phyloP scores from a whole-genome alignment of 2,113 vertebrate genomes.

The Blennius ocellaris region DNA sequence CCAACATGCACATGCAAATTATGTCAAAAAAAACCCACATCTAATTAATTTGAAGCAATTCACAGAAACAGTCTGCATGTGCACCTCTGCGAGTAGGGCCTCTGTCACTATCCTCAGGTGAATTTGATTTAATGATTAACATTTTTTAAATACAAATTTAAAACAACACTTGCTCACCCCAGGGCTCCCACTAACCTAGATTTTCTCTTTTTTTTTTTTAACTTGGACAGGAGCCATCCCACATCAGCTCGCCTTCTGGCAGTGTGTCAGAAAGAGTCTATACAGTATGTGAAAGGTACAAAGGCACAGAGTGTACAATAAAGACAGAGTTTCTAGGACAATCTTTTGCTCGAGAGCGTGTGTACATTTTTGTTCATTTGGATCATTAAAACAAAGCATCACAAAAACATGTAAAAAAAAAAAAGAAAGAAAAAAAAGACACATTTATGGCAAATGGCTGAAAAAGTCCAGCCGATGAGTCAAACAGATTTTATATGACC shows the following conservation, averaged over 20 bases:
- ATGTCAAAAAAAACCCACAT: constrained; percentile 34
- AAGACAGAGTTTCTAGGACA: too few relatives aligned
- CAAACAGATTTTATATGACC: too few relatives aligned
- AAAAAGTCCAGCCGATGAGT: too few relatives aligned
- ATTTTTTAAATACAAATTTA: background rate
- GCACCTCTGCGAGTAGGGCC: constrained; percentile 4
- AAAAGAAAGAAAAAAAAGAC: too few relatives aligned
- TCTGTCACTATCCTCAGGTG: constrained; percentile 21
- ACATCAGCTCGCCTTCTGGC: constrained; percentile 27
- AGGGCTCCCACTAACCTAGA: constrained; percentile 53
- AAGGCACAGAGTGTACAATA: too few relatives aligned
- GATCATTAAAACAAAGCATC: too few relatives aligned
- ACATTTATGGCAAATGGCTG: too few relatives aligned
- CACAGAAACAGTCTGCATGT: constrained; percentile 6
- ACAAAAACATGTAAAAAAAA: too few relatives aligned
- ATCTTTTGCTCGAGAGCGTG: too few relatives aligned
- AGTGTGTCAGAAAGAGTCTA: constrained; percentile 30
- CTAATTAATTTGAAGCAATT: constrained; percentile 48
- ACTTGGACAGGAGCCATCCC: constrained; percentile 24
- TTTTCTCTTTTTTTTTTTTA: constrained; percentile 46
- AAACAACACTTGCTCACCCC: constrained; percentile 26
- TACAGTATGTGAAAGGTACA: constrained; percentile 5
- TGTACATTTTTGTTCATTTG: too few relatives aligned
- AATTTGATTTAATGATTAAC: constrained; percentile 12
- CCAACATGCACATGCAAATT: constrained; percentile 43